These are phyloP conservation scores for Hydrotaea diabolus DNA, from an alignment of 2,888 invertebrate species.

Conservation along the genomic window DNA sequence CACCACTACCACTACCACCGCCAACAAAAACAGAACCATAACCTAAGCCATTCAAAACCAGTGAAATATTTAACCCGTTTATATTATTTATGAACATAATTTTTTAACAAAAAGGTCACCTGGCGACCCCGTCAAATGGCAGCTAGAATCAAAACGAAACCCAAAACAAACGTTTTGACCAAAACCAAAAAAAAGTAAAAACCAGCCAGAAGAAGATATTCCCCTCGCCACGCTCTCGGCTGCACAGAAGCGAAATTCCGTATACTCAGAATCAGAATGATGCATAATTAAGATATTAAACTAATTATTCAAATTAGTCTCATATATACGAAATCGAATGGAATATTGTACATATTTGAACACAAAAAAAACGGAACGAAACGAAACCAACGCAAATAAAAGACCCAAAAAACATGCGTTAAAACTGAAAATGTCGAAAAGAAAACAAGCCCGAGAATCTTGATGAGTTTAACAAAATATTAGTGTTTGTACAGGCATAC, in stretches of 20 bases:
- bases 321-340: conserved; percentile 66
- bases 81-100: conserved; percentile 78
- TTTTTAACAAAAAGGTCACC: conserved; percentile 77
- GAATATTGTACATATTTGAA: conserved; percentile 11
- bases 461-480: conserved; percentile 71
- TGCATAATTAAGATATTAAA: conserved; percentile 80
- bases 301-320: conserved; percentile 78
- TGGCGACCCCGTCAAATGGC: conserved; percentile 47
- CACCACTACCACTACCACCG: background rate
- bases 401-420: background rate
- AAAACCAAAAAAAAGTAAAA: too few relatives aligned
- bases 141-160: conserved; percentile 33
- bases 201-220: conserved; percentile 31
- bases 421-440: background rate
- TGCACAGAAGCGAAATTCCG: conserved; percentile 18
- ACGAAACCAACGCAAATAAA: background rate
- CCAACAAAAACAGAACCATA: background rate
- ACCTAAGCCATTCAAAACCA: conserved; percentile 11
- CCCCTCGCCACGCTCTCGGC: background rate
- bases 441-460: conserved; percentile 34
- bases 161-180: background rate
- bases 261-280: conserved; percentile 66
- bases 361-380: conserved; percentile 3
- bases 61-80: conserved; percentile 74
- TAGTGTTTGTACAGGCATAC: conserved; percentile 63